Evolutionary conservation across 1,140 invertebrate species (phyloP).

Genomic region (Magallana angulata): DNA sequence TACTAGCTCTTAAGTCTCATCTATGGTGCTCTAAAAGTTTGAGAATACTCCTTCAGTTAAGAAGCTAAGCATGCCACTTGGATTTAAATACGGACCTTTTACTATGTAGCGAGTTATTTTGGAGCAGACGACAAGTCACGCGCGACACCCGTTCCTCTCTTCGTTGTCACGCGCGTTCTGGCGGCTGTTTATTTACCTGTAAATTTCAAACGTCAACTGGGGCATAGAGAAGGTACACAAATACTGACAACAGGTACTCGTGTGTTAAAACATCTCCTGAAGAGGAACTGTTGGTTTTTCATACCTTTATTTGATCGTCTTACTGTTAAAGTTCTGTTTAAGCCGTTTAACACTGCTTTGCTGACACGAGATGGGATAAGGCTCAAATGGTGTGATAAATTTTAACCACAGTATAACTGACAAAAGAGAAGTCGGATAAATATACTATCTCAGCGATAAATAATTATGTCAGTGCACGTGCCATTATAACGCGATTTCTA

Average conservation of each 20-base stretch:
- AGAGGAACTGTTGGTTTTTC: not conserved
- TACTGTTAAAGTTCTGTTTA: not conserved
- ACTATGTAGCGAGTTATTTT: not conserved
- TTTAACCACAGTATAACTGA: too few relatives aligned
- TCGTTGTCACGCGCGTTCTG: not conserved
- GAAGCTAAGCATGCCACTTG: not conserved
- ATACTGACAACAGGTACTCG: not conserved
- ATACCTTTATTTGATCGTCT: not conserved
- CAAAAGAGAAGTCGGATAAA: too few relatives aligned
- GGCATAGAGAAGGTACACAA: not conserved
- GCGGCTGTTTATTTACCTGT: constrained; percentile 11
- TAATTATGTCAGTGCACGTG: too few relatives aligned
- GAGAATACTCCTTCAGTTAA: not conserved
- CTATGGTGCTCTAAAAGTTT: not conserved
- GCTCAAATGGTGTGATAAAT: too few relatives aligned
- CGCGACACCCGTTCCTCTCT: constrained; percentile 2
- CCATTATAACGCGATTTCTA: too few relatives aligned
- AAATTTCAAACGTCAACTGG: constrained; percentile 29
- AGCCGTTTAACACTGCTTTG: not conserved
- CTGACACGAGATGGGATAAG: not conserved
- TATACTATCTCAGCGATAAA: too few relatives aligned
- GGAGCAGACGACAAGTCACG: constrained; percentile 12
- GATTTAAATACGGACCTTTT: constrained; percentile 15
- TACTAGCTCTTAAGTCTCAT: not conserved
- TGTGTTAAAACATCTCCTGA: not conserved